phyloP scores from a whole-genome alignment of 1,140 invertebrate species.

The Cecropterus lyciades region DNA sequence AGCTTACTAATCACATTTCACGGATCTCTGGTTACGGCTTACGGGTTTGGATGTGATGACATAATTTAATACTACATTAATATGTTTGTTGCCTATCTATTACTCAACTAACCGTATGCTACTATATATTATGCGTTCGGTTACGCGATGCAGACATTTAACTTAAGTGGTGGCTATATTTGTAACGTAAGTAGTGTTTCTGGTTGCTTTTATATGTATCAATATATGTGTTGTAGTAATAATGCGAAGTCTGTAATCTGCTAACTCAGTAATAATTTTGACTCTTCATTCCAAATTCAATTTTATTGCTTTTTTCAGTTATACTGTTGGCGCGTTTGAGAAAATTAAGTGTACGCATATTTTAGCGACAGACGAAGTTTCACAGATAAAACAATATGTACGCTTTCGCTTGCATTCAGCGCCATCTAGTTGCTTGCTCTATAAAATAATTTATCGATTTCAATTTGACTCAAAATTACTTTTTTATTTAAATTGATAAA shows the following conservation, averaged over 20 bases:
- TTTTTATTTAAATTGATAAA: too few species aligned
- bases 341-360: too few species aligned
- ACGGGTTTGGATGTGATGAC: neutral
- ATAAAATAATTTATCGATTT: too few species aligned
- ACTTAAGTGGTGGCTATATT: slow-evolving; percentile 24
- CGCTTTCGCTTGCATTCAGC: too few species aligned
- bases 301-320: too few species aligned
- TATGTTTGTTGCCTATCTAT: neutral
- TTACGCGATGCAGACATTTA: neutral
- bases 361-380: too few species aligned
- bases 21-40: neutral
- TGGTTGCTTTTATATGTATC: slow-evolving; percentile 11
- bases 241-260: neutral
- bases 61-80: neutral
- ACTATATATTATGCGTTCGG: neutral
- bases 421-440: too few species aligned
- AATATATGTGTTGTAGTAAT: neutral
- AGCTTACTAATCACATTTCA: neutral
- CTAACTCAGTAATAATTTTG: neutral
- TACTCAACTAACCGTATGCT: neutral
- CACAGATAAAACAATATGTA: too few species aligned
- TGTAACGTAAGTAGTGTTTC: neutral
- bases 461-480: too few species aligned
- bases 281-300: too few species aligned
- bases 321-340: too few species aligned